Conservation (phyloP, 2,797 vertebrate species). For the Sciurus vulgaris region DNA sequence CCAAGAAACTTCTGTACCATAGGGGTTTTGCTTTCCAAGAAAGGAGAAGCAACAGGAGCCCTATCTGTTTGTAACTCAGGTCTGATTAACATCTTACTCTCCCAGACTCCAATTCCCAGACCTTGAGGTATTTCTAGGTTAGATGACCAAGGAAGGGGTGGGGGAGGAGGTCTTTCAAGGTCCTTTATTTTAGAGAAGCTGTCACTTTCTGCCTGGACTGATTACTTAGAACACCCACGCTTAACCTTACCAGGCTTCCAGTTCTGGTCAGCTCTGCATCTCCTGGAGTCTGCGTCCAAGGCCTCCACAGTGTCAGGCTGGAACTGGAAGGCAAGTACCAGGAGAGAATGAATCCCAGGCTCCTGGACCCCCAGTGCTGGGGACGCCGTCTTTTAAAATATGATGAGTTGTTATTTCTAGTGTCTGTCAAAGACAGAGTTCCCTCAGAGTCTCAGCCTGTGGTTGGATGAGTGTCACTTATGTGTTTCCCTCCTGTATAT, state of each 20-base stretch:
- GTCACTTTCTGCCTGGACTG: not conserved
- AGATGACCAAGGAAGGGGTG: not conserved
- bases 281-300: constrained; percentile 85
- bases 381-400: not conserved
- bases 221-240: not conserved
- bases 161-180: not conserved
- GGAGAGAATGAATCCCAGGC: not conserved
- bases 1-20: not conserved
- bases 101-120: too few relatives aligned
- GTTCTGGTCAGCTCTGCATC: constrained; percentile 67
- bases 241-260: constrained; percentile 79
- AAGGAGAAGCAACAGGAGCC: not conserved
- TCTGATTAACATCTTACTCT: not conserved
- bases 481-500: not conserved
- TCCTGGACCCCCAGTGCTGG: too few relatives aligned
- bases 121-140: too few relatives aligned
- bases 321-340: constrained; percentile 65
- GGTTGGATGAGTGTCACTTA: not conserved
- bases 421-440: not conserved
- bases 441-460: not conserved
- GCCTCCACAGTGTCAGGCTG: constrained; percentile 88
- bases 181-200: not conserved
- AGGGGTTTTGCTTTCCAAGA: not conserved
- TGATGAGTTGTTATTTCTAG: not conserved
- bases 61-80: not conserved